A percentile compares a stretch with the other conserved stretches of the same genome.
These are phyloP conservation scores for Parazoanthus atlanticus DNA, from an alignment of 92 coral and sea anemone genomes.

Conservation along the genomic window DNA sequence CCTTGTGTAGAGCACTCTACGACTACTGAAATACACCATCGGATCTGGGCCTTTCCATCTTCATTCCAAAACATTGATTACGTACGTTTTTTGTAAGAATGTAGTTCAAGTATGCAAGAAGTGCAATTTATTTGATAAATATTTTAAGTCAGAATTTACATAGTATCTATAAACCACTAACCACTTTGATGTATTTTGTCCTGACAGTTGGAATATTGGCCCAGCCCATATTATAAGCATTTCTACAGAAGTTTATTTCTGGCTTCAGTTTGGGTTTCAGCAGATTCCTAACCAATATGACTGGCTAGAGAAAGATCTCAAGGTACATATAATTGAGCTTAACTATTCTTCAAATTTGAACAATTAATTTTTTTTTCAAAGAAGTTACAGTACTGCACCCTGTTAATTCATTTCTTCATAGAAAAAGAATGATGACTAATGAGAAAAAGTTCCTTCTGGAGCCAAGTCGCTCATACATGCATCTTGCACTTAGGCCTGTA, in stretches of 20 bases:
- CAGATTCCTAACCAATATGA: conserved; percentile 52
- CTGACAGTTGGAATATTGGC: conserved; percentile 58
- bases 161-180: not conserved
- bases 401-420: too few species aligned
- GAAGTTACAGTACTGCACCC: not conserved
- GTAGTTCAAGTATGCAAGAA: too few species aligned
- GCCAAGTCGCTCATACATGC: too few species aligned
- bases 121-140: not conserved
- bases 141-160: not conserved
- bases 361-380: not conserved
- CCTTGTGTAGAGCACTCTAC: too few species aligned
- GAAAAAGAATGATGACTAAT: too few species aligned
- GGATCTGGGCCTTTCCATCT: too few species aligned
- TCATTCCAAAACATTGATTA: too few species aligned
- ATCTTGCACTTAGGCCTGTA: too few species aligned
- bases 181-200: not conserved
- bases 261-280: conserved; percentile 44
- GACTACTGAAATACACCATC: too few species aligned
- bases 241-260: conserved; percentile 59
- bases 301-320: conserved; percentile 52
- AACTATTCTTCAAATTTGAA: too few species aligned
- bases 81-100: too few species aligned
- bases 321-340: conserved; percentile 14
- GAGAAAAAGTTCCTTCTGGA: too few species aligned
- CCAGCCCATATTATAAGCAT: conserved; percentile 63